Conservation (phyloP, 1,140 invertebrate species). For the Laodelphax striatellus region DNA sequence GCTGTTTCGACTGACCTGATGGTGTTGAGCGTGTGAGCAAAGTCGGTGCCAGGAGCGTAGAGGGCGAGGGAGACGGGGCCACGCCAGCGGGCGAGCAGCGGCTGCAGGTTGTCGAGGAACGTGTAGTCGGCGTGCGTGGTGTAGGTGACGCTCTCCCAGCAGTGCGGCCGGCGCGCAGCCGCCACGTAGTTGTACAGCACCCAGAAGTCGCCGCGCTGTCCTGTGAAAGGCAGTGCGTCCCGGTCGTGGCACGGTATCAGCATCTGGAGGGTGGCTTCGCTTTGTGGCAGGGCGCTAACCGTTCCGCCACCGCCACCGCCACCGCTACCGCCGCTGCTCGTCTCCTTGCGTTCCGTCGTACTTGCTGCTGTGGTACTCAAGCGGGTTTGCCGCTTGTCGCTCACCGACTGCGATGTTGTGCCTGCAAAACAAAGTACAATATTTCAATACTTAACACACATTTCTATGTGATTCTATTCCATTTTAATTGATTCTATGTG, state of each 20-base stretch:
- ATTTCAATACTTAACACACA: background rate
- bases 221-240: constrained; percentile 43
- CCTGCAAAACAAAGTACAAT: background rate
- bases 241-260: constrained; percentile 52
- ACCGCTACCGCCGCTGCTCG: constrained; percentile 16
- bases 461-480: no score
- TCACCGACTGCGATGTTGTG: constrained; percentile 6
- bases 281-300: background rate
- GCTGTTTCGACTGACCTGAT: constrained; percentile 30
- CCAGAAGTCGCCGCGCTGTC: constrained; percentile 79
- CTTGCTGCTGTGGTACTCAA: constrained; percentile 24
- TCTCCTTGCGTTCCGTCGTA: constrained; percentile 16
- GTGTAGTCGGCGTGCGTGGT: constrained; percentile 87
- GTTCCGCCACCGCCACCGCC: no score
- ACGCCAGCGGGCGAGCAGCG: constrained; percentile 58
- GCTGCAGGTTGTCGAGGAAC: constrained; percentile 79
- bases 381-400: background rate
- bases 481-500: no score
- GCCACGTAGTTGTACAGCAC: constrained; percentile 78
- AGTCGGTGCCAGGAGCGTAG: constrained; percentile 55
- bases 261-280: constrained; percentile 30
- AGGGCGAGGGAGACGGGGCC: constrained; percentile 58
- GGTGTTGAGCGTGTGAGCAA: constrained; percentile 39
- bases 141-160: constrained; percentile 79
- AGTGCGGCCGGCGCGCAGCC: constrained; percentile 33